phyloP scores from a whole-genome alignment of 2,113 vertebrate species.

The Athene cunicularia region DNA sequence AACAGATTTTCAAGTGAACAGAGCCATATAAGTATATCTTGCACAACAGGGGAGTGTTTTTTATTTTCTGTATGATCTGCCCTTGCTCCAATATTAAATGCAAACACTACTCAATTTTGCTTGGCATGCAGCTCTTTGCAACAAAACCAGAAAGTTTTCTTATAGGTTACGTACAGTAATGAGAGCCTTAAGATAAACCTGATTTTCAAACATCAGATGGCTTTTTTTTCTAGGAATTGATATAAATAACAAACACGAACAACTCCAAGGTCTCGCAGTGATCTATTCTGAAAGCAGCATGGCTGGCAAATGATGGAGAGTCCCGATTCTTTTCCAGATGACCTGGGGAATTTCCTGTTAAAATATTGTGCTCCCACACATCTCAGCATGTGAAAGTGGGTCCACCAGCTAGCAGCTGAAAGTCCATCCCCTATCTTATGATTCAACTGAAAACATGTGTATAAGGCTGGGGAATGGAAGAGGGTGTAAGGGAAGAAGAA shows the following conservation, averaged over 20 bases:
- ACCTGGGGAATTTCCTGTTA: slow-evolving; percentile 3
- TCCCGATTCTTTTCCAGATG: neutral
- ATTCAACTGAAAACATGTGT: neutral
- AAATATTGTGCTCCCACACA: neutral
- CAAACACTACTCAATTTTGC: slow-evolving; percentile 3
- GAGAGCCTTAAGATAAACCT: neutral
- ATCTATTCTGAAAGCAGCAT: neutral
- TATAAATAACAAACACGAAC: neutral
- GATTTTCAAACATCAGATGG: neutral
- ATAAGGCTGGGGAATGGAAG: neutral
- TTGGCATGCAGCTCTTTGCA: neutral
- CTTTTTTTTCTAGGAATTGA: neutral
- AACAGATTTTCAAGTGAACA: slow-evolving; percentile 44
- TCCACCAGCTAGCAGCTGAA: neutral
- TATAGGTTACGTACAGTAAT: neutral
- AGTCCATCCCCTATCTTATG: neutral
- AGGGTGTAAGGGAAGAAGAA: slow-evolving; percentile 4
- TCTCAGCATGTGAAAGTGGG: neutral
- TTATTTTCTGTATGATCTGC: slow-evolving; percentile 33
- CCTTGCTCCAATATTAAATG: slow-evolving; percentile 27
- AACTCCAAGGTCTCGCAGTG: neutral
- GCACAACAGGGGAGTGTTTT: slow-evolving; percentile 21
- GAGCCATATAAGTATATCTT: slow-evolving; percentile 65
- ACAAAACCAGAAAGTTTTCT: neutral
- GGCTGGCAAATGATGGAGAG: neutral